Conservation (phyloP, 2,797 vertebrate species). For the Platalea minor region DNA sequence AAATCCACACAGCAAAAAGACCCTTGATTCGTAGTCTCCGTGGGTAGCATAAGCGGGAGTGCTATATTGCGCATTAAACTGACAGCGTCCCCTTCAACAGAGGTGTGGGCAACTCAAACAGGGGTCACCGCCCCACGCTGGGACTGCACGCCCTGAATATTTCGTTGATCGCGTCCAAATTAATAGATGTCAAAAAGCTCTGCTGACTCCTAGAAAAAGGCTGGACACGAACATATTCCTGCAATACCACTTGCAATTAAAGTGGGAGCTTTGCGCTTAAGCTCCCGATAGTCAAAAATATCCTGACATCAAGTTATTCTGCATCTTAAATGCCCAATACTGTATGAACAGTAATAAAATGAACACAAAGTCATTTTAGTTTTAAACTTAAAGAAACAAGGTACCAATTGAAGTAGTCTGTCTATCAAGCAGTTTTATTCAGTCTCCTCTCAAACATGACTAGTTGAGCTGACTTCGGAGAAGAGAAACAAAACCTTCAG, state of each 20-base stretch:
- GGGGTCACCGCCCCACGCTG: neutral
- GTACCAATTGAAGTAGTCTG: neutral
- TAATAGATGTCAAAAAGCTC: neutral
- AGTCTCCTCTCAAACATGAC: neutral
- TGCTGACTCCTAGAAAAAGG: neutral
- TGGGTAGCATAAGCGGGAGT: neutral
- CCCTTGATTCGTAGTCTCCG: neutral
- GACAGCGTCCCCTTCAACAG: neutral
- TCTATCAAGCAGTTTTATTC: neutral
- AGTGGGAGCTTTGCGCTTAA: slow-evolving; percentile 2
- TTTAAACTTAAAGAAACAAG: neutral
- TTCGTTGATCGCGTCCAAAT: neutral
- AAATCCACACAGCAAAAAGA: neutral
- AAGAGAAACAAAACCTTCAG: neutral
- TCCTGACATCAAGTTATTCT: slow-evolving; percentile 22
- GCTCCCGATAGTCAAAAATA: neutral
- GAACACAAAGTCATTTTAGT: neutral
- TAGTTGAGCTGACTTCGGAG: neutral
- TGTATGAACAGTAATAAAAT: slow-evolving; percentile 49
- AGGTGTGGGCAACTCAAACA: neutral
- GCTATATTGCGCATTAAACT: neutral
- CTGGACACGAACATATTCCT: neutral
- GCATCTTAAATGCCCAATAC: slow-evolving; percentile 49
- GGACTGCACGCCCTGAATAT: neutral
- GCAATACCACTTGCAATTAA: neutral